Base-by-base conservation (phyloP, 1,140 invertebrate genomes). In the Physella acuta region DNA sequence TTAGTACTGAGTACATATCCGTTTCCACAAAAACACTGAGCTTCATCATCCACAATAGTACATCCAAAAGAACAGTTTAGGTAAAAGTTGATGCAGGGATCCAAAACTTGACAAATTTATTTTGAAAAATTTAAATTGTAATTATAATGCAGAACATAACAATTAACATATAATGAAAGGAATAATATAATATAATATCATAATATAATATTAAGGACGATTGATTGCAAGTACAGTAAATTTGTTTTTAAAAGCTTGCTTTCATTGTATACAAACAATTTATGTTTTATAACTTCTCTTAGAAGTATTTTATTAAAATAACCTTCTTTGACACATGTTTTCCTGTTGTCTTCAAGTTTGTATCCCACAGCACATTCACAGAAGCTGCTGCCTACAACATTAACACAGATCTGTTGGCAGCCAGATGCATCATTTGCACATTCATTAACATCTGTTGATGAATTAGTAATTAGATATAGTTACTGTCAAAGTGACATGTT, bases 331-430 rank as follows among this genome's bases (percentile, higher is more conserved):
- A 4, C 3, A 28, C 68, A 70, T 1, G 33, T 37, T 33, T 20
- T 37, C 44, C 68, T 33, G 20, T 33, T 51, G 34, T 26, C 20
- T 16, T 37, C 55, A 11, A 72, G 65, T 20, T n/a, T 14, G 31
- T 51, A 72, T 2, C 71, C 71, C 11, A 53, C 52, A 30, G 37
- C 26, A 28, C 71, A 72, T n/a, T 69, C 65, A 31, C 94, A 97
- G n/a, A 84, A 86, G 79, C 90, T 94, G 20, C 90, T 90, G 20
- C 94, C 94, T 16, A 51, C 39, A 8, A 56, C 65, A 55, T 72
- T 72, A 0, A 33, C 8, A 30, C 71, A 72, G 3, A 26, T n/a
- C 20, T 72, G 71, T 0, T 58, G 26, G 37, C 71, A 72, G 2
- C 31, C 56, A 34, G 56, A 58, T 34, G 20, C 31, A 17, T 24